These are phyloP conservation scores for Typhlichthys subterraneus DNA, from an alignment of 2,797 vertebrate species.

Conservation along the genomic window DNA sequence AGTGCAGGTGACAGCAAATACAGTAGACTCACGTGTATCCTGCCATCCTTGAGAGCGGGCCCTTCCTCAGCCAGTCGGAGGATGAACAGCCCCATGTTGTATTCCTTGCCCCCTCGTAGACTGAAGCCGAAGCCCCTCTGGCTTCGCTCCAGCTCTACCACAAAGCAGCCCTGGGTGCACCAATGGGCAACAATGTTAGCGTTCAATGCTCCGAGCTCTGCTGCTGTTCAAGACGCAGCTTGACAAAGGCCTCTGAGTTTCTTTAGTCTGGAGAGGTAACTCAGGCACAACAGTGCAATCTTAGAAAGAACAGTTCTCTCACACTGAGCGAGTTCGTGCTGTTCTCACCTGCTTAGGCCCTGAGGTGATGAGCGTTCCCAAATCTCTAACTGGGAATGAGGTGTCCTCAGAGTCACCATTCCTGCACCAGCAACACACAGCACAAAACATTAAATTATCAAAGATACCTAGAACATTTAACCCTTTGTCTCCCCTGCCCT, in stretches of 20 bases:
- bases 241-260: neutral
- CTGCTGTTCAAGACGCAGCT: neutral
- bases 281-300: neutral
- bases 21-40: constrained; percentile 86
- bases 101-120: constrained; percentile 95
- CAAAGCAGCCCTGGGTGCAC: constrained; percentile 81
- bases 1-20: neutral
- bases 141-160: constrained; percentile 92
- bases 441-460: constrained; percentile 3
- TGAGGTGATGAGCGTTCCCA: constrained; percentile 55
- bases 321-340: neutral
- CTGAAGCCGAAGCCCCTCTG: constrained; percentile 96
- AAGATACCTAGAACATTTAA: too few species aligned
- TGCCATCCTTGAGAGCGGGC: constrained; percentile 89
- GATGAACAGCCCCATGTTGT: constrained; percentile 98
- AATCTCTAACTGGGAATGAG: constrained; percentile 73
- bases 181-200: constrained; percentile 4
- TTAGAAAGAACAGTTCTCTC: neutral
- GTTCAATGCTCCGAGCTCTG: neutral
- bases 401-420: constrained; percentile 78
- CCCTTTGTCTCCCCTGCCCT: too few species aligned
- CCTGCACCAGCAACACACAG: constrained; percentile 38
- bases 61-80: constrained; percentile 95
- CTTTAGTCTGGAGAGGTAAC: neutral
- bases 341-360: constrained; percentile 78